A percentile compares a stretch with the other conserved stretches of the same genome.
Evolutionary conservation across 2,888 invertebrate species (phyloP).

Genomic region (Andrena minutula): DNA sequence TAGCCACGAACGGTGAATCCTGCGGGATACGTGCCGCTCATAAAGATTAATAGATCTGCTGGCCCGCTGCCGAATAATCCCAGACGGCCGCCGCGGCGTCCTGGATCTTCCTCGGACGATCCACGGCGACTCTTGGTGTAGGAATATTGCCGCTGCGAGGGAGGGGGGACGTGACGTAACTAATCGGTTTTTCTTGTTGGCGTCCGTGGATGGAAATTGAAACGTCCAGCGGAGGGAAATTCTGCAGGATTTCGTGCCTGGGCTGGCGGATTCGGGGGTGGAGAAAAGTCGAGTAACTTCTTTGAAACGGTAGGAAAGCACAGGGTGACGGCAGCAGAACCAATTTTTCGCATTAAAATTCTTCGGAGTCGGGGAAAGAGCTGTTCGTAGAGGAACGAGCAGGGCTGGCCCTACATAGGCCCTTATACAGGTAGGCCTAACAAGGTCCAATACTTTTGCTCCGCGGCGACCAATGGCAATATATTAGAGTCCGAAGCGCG

Average conservation of each 20-base stretch:
- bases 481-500: slow-evolving; percentile 83
- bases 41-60: slow-evolving; percentile 77
- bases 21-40: slow-evolving; percentile 75
- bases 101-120: slow-evolving; percentile 27
- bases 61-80: slow-evolving; percentile 60
- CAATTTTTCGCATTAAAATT: slow-evolving; percentile 84
- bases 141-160: slow-evolving; percentile 13
- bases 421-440: slow-evolving; percentile 84
- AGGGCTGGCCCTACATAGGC: slow-evolving; percentile 69
- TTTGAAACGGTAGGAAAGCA: neutral
- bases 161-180: neutral
- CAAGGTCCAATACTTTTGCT: slow-evolving; percentile 84
- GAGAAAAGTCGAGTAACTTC: neutral
- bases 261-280: too few relatives aligned
- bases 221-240: slow-evolving; percentile 2
- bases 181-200: slow-evolving; percentile 15
- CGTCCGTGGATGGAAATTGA: slow-evolving; percentile 10
- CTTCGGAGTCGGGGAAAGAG: slow-evolving; percentile 78
- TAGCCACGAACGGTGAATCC: slow-evolving; percentile 72
- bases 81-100: slow-evolving; percentile 36
- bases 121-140: neutral
- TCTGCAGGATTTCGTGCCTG: too few relatives aligned
- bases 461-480: slow-evolving; percentile 80
- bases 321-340: slow-evolving; percentile 57
- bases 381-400: slow-evolving; percentile 68